Evolutionary conservation across 2,797 vertebrate genomes (phyloP), one percentile per base, ranked within the genome.

Genomic region (Scyliorhinus canicula): DNA sequence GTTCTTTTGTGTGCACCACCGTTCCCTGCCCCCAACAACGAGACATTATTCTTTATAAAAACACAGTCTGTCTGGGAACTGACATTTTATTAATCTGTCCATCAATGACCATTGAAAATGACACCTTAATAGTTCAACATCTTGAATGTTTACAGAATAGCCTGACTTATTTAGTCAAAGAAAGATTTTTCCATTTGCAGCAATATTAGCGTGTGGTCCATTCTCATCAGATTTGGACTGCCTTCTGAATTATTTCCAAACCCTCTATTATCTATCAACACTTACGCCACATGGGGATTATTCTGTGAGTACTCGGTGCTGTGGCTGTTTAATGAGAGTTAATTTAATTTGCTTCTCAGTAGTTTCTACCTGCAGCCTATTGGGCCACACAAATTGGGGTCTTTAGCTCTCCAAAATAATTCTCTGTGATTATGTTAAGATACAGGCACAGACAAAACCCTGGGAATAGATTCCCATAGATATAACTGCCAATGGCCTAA

Each of bases 191-290:
- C 65, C 44, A 47, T 71, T 93, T 67, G 65, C 24, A 69, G 5
- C 26, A 65, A 93, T 11, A 21, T 93, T 67, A 67, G 40, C 28
- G 40, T 67, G 90, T 47, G 90, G 63, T 93, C 60, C 90, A 93
- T 28, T 93, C 44, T 93, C 40, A 93, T 93, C 93, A 71, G 40
- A 71, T 93, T 93, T 93, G 65, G 93, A 69, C 47, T 93, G 44
- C 60, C 50, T 69, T 67, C 67, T 93, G 65, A 93, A 69, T 93
- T 28, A 93, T 52, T 93, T 71, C 93, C 93, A 67, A 93, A 71
- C 44, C 4, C 28, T 4, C 16, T 50, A 67, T 93, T 69, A 93
- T 65, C 88, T 91, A 65, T 91, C 88, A 91, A 91, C 88, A 65
- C 88, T 91, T 44, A 12, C 26, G 57, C 19, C 88, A 40, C 88